Conservation (phyloP, 1,140 invertebrate species). For the Scaptodrosophila lebanonensis region DNA sequence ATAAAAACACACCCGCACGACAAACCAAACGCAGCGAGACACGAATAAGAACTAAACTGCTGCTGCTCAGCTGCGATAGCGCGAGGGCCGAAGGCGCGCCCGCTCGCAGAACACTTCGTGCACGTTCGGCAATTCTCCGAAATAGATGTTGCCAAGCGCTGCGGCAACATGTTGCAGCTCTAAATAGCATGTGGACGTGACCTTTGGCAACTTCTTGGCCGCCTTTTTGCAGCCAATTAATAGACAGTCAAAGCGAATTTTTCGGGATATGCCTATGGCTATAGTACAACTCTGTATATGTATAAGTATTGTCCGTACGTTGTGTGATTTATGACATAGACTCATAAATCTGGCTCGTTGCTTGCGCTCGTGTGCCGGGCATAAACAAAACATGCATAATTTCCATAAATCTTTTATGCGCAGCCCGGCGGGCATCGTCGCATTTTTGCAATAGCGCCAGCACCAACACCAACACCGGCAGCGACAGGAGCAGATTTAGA, state of each 20-base stretch:
- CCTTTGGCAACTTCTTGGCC: constrained; percentile 61
- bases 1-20: constrained; percentile 36
- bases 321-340: constrained; percentile 55
- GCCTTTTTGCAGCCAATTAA: constrained; percentile 60
- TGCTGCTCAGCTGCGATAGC: constrained; percentile 26
- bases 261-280: neutral
- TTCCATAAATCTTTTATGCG: constrained; percentile 71
- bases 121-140: constrained; percentile 4
- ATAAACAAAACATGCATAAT: constrained; percentile 68
- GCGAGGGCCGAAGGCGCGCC: constrained; percentile 1
- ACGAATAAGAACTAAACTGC: constrained; percentile 43
- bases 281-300: neutral
- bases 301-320: neutral
- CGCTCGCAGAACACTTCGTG: neutral
- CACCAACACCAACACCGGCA: too few species aligned
- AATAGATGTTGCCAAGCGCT: constrained; percentile 4
- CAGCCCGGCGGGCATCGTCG: too few species aligned
- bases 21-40: constrained; percentile 39
- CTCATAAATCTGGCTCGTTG: constrained; percentile 54
- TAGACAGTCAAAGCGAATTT: constrained; percentile 30
- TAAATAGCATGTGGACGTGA: constrained; percentile 31
- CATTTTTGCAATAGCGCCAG: too few species aligned
- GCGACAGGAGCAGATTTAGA: too few species aligned
- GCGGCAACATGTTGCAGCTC: constrained; percentile 29
- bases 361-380: constrained; percentile 10